These are phyloP conservation scores for Dastarcus helophoroides DNA, from an alignment of 2,888 invertebrate genomes.

Conservation along the genomic window DNA sequence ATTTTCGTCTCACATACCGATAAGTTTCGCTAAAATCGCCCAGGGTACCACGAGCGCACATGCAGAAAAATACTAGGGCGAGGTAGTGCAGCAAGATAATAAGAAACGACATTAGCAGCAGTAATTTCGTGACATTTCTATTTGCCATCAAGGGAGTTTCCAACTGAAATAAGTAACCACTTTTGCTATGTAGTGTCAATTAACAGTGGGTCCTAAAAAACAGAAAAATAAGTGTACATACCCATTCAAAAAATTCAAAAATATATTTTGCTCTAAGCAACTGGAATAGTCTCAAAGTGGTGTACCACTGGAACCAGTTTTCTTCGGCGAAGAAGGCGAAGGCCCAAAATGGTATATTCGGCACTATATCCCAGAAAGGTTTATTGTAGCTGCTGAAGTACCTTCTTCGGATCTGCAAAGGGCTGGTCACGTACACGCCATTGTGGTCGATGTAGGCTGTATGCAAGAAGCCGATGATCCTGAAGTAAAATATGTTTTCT, in stretches of 20 bases:
- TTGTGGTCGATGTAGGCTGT: slow-evolving; percentile 41
- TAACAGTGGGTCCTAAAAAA: not conserved
- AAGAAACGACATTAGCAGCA: too few species aligned
- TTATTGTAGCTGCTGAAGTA: slow-evolving; percentile 7
- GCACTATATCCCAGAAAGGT: slow-evolving; percentile 9
- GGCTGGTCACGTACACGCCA: slow-evolving; percentile 37
- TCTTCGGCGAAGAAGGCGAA: slow-evolving; percentile 2
- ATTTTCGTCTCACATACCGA: too few species aligned
- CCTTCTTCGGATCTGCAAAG: slow-evolving; percentile 15
- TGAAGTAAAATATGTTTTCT: slow-evolving; percentile 38
- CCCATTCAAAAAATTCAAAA: slow-evolving; percentile 7
- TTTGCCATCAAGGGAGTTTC: slow-evolving; percentile 8
- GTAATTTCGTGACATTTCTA: too few species aligned
- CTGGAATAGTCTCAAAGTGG: slow-evolving; percentile 5
- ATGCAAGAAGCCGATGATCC: slow-evolving; percentile 40
- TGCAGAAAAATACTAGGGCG: too few species aligned
- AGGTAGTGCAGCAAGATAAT: too few species aligned
- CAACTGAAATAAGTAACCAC: too few species aligned
- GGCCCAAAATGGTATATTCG: slow-evolving; percentile 7
- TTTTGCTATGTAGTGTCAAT: not conserved
- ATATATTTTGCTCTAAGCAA: slow-evolving; percentile 8
- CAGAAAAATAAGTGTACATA: slow-evolving; percentile 3
- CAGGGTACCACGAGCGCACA: too few species aligned
- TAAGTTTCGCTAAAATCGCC: too few species aligned
- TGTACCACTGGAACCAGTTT: slow-evolving; percentile 3